A percentile compares a stretch with the other conserved stretches of the same genome.
Conservation (phyloP, 23 tunicate species). For the Styela clava region DNA sequence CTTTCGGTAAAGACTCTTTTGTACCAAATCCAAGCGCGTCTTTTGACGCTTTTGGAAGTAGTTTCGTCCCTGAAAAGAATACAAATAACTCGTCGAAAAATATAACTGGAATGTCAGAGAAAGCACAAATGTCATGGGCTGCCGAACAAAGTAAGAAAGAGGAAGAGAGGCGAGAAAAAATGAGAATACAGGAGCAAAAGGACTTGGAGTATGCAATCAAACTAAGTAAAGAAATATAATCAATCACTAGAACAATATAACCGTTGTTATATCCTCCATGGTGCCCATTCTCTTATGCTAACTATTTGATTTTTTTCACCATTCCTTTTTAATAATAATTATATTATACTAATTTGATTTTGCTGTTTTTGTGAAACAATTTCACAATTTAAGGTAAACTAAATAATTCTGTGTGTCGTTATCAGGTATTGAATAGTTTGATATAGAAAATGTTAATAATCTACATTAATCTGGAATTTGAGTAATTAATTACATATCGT, state of each 20-base stretch:
- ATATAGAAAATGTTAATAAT: too few species aligned
- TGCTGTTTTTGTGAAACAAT: too few species aligned
- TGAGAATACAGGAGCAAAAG: constrained; percentile 56
- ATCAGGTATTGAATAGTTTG: too few species aligned
- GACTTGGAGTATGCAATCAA: constrained; percentile 78
- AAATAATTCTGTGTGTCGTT: too few species aligned
- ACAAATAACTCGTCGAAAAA: constrained; percentile 1
- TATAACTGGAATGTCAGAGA: constrained; percentile 29
- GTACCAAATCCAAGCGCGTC: neutral
- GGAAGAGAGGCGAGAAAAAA: constrained; percentile 52
- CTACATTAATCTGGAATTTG: too few species aligned
- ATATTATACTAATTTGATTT: too few species aligned
- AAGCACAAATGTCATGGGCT: constrained; percentile 73
- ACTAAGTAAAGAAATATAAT: constrained; percentile 39
- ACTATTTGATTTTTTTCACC: too few species aligned
- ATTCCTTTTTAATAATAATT: too few species aligned
- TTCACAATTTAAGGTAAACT: too few species aligned
- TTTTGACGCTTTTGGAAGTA: constrained; percentile 35
- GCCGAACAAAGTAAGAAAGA: constrained; percentile 56
- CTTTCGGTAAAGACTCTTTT: constrained; percentile 69
- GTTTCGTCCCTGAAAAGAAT: constrained; percentile 4
- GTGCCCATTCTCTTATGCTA: neutral
- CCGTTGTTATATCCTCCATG: neutral
- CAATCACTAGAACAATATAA: too few species aligned
- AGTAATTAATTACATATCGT: too few species aligned